Percentiles rank a stretch among this genome's conserved stretches.
Conservation (phyloP, 2,888 invertebrate species). For the Drosophila nr. perissopoda region DNA sequence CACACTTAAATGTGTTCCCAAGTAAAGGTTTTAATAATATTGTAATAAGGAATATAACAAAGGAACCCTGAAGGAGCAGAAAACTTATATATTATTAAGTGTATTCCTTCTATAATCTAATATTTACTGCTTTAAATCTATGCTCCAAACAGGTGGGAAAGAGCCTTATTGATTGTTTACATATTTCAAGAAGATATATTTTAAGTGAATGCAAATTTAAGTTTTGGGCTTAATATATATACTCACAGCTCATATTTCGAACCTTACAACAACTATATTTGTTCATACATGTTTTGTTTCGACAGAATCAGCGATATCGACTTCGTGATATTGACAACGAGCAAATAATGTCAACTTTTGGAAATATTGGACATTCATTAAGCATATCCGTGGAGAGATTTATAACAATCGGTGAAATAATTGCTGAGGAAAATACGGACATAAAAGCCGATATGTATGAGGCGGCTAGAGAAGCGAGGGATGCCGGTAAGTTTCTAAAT, state of each 20-base stretch:
- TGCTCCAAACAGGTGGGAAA: constrained; percentile 6
- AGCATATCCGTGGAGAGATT: constrained; percentile 98
- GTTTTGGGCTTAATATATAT: background rate
- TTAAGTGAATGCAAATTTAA: background rate
- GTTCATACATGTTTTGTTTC: background rate
- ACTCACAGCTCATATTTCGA: background rate
- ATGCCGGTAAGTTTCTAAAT: constrained; percentile 90
- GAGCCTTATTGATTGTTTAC: constrained; percentile 6
- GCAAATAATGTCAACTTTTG: constrained; percentile 72
- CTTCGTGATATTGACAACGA: constrained; percentile 75
- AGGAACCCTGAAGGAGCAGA: background rate
- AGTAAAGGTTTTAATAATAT: background rate
- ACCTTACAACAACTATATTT: background rate
- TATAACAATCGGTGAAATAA: constrained; percentile 98
- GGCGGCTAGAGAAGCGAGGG: constrained; percentile 98
- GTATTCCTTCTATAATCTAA: background rate
- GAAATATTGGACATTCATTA: constrained; percentile 96
- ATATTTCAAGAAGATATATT: background rate
- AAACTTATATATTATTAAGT: background rate
- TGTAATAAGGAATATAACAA: background rate
- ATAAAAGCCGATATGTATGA: constrained; percentile 99
- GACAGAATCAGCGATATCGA: constrained; percentile 70
- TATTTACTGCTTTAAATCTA: background rate
- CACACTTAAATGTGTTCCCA: background rate
- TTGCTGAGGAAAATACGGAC: constrained; percentile 99